These are phyloP conservation scores for Athene noctua DNA, from an alignment of 2,113 vertebrate genomes.

Conservation along the genomic window DNA sequence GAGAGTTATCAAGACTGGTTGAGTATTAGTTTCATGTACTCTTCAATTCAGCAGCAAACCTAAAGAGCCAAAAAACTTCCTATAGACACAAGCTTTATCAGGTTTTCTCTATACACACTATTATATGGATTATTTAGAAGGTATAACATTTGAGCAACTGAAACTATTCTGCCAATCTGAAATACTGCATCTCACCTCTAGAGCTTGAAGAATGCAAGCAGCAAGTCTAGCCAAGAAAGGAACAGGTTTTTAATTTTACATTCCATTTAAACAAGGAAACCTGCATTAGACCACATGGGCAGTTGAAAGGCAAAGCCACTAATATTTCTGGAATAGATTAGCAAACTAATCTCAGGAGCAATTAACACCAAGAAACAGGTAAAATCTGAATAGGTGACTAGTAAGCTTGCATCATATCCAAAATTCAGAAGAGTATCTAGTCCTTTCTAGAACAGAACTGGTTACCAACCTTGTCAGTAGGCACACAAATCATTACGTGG, in stretches of 20 bases:
- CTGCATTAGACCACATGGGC: background rate
- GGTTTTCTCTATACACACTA: background rate
- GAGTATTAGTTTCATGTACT: background rate
- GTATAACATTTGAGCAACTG: background rate
- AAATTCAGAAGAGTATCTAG: background rate
- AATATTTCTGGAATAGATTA: conserved; percentile 8
- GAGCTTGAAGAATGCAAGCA: background rate
- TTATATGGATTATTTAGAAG: background rate
- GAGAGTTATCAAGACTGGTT: background rate
- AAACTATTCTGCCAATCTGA: background rate
- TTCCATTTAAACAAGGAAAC: background rate
- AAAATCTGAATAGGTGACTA: background rate
- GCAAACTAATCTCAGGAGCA: background rate
- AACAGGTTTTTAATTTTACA: background rate
- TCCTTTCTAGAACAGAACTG: background rate
- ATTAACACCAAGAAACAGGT: background rate
- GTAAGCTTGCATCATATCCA: background rate
- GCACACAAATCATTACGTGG: background rate
- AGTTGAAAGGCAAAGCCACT: background rate
- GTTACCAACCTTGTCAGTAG: background rate
- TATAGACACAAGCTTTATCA: background rate
- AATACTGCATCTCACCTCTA: background rate
- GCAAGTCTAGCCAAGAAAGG: background rate
- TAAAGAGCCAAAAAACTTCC: background rate
- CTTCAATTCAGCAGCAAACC: background rate